Percentiles rank a stretch among this genome's conserved stretches.
These are phyloP conservation scores for Delichon dasypus DNA, from an alignment of 2,797 vertebrate species.

Conservation along the genomic window DNA sequence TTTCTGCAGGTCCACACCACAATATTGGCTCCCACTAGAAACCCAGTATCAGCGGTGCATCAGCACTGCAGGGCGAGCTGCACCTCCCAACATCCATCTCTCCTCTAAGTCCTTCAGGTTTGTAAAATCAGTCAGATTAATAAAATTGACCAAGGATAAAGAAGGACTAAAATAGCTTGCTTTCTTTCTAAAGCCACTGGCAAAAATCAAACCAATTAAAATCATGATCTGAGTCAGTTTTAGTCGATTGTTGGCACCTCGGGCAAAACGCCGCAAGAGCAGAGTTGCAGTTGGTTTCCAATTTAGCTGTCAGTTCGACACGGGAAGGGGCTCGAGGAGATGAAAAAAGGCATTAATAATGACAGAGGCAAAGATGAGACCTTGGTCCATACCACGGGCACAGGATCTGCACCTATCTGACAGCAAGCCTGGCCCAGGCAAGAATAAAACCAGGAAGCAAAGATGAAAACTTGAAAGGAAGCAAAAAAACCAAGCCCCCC, in stretches of 20 bases:
- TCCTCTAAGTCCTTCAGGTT: not conserved
- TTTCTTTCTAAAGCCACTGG: not conserved
- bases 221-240: not conserved
- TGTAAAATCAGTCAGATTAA: not conserved
- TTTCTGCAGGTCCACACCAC: not conserved
- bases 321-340: not conserved
- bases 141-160: not conserved
- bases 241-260: not conserved
- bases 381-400: too few relatives aligned
- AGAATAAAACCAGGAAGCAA: not conserved
- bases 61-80: not conserved
- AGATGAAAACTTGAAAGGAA: not conserved
- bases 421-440: too few relatives aligned
- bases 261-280: not conserved
- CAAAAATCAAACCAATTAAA: conserved; percentile 53
- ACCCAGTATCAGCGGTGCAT: fast-evolving
- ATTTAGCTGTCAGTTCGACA: not conserved
- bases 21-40: not conserved
- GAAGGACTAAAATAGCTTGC: not conserved
- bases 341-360: too few relatives aligned
- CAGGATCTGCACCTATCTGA: too few relatives aligned
- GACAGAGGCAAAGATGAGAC: too few relatives aligned
- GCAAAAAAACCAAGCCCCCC: not conserved
- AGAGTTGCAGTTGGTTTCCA: not conserved
- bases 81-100: not conserved